Evolutionary conservation across 53 echinoderm and acorn worm species (phyloP).

Genomic region (Zoroaster sp.): DNA sequence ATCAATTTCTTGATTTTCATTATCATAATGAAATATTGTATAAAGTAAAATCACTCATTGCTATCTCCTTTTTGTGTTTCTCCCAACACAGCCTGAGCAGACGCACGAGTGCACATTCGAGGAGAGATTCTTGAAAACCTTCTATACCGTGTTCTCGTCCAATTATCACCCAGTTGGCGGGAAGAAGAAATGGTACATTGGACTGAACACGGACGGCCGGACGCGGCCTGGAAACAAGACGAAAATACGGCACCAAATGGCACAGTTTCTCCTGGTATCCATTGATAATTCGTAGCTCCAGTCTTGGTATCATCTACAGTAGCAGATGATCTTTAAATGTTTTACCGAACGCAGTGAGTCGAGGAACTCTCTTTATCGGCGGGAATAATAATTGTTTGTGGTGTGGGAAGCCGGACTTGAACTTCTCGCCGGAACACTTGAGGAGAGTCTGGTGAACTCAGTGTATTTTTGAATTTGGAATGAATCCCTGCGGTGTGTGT

Average conservation of each 20-base stretch:
- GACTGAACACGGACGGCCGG: slow-evolving; percentile 36
- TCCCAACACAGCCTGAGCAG: slow-evolving; percentile 1
- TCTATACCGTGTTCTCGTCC: slow-evolving; percentile 49
- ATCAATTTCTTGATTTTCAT: too few relatives aligned
- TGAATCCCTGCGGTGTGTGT: neutral
- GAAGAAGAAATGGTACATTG: slow-evolving; percentile 51
- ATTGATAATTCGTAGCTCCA: neutral
- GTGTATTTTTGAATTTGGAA: neutral
- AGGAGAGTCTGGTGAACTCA: slow-evolving; percentile 8
- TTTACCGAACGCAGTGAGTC: neutral
- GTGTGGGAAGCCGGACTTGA: neutral
- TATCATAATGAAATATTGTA: too few relatives aligned
- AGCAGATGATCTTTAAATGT: slow-evolving; percentile 7
- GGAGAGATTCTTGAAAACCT: slow-evolving; percentile 42
- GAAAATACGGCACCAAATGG: slow-evolving; percentile 34
- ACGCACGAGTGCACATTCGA: slow-evolving; percentile 39
- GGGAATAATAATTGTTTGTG: neutral
- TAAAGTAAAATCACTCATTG: neutral
- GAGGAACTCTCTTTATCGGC: neutral
- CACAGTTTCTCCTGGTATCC: slow-evolving; percentile 41
- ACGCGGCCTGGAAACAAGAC: slow-evolving; percentile 45
- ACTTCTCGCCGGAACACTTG: neutral
- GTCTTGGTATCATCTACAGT: neutral
- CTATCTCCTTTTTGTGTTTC: neutral
- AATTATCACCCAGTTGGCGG: neutral